Evolutionary conservation across 2,888 invertebrate species (phyloP).

Genomic region (Drosophila hawaiiensis): DNA sequence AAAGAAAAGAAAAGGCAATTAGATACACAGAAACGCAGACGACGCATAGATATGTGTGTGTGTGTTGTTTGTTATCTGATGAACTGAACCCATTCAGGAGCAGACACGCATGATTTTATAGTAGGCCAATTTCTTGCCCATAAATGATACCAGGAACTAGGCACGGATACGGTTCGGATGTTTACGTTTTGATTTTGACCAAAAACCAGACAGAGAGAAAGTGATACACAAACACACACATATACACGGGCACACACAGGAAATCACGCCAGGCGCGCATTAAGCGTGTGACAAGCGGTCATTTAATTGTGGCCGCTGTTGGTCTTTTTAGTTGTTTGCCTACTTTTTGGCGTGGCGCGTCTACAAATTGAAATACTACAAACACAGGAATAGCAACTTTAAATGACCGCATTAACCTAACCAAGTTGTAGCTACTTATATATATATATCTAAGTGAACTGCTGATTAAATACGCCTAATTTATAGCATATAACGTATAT

Average conservation of each 20-base stretch:
- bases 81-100: constrained; percentile 65
- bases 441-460: background rate
- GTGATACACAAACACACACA: background rate
- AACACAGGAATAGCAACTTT: constrained; percentile 11
- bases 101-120: constrained; percentile 73
- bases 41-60: constrained; percentile 1
- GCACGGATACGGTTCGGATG: constrained; percentile 69
- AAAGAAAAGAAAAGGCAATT: constrained; percentile 42
- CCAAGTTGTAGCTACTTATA: background rate
- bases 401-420: constrained; percentile 21
- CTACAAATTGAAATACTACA: constrained; percentile 10
- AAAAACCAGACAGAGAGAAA: constrained; percentile 4
- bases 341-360: constrained; percentile 34
- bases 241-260: constrained; percentile 13
- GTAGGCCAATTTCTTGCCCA: constrained; percentile 56
- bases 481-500: background rate
- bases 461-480: background rate
- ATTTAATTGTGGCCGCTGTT: constrained; percentile 44
- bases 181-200: constrained; percentile 69
- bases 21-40: constrained; percentile 22
- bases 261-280: constrained; percentile 77
- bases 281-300: constrained; percentile 63
- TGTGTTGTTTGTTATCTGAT: constrained; percentile 66
- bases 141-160: constrained; percentile 64
- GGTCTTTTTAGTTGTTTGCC: constrained; percentile 22